Evolutionary conservation across 2,797 vertebrate genomes (phyloP).

Genomic region (Thaleichthys pacificus): DNA sequence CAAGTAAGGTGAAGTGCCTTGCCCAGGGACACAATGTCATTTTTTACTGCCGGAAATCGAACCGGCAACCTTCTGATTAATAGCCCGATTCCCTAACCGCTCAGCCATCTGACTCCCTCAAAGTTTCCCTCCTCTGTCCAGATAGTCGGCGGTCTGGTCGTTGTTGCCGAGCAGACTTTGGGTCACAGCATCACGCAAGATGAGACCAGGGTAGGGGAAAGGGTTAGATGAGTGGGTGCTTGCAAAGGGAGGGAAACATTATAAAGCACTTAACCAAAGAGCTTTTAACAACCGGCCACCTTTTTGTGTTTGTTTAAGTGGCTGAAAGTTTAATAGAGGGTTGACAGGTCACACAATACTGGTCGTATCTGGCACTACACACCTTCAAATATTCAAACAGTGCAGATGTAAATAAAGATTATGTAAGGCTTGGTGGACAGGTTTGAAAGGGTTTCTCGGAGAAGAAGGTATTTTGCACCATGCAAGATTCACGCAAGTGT

Average conservation of each 20-base stretch:
- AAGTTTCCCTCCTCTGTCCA: not conserved
- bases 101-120: not conserved
- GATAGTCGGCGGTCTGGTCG: conserved; percentile 24
- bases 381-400: conserved; percentile 21
- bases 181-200: not conserved
- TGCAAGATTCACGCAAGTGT: not conserved
- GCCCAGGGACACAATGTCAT: too few species aligned
- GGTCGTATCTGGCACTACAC: not conserved
- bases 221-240: not conserved
- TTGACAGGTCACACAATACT: conserved; percentile 18
- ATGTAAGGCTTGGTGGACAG: conserved; percentile 31
- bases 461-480: not conserved
- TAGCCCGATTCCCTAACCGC: too few species aligned
- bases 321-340: conserved; percentile 34
- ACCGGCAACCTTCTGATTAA: too few species aligned
- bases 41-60: too few species aligned
- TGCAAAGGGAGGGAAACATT: conserved; percentile 18
- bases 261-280: conserved; percentile 33
- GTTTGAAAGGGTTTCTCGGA: not conserved
- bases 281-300: conserved; percentile 21
- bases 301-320: conserved; percentile 36
- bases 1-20: too few species aligned
- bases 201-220: not conserved
- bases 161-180: not conserved
- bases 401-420: conserved; percentile 28